A percentile compares a stretch with the other conserved stretches of the same genome.
Evolutionary conservation across 2,797 vertebrate genomes (phyloP).

Genomic region (Mus minutoides): DNA sequence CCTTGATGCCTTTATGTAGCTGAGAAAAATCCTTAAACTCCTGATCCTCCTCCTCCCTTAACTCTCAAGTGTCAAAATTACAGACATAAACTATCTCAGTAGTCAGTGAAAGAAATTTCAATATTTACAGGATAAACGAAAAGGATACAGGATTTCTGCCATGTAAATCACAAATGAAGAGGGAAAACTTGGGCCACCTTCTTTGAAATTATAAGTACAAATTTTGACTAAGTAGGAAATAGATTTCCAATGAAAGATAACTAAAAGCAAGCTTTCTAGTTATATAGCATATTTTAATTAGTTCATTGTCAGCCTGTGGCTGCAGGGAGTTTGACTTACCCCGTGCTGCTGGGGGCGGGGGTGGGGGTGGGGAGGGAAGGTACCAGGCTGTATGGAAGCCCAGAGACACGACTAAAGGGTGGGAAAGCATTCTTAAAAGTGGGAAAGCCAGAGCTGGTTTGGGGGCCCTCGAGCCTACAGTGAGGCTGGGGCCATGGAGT

Average conservation of each 20-base stretch:
- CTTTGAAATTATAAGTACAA: slow-evolving; percentile 18
- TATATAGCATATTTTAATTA: background rate
- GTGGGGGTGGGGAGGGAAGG: too few relatives aligned
- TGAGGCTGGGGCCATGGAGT: background rate
- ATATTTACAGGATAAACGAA: background rate
- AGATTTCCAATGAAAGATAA: background rate
- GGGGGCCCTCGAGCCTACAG: background rate
- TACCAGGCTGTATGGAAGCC: background rate
- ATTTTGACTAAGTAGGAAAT: background rate
- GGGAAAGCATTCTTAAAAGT: background rate
- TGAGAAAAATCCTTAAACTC: background rate
- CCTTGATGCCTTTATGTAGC: background rate
- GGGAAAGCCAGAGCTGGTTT: background rate
- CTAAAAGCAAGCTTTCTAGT: slow-evolving; percentile 3
- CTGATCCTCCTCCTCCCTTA: background rate
- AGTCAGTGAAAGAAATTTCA: background rate
- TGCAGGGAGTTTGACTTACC: background rate
- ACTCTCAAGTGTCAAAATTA: background rate
- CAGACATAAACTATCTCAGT: background rate
- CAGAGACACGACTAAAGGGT: background rate
- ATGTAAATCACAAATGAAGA: slow-evolving; percentile 5
- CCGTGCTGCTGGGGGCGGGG: too few relatives aligned
- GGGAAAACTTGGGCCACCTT: background rate
- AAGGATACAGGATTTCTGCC: background rate
- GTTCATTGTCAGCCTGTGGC: background rate